A percentile compares a stretch with the other conserved stretches of the same genome.
Conservation (phyloP, 2,113 vertebrate genomes). For the Potamarius usumacintae region DNA sequence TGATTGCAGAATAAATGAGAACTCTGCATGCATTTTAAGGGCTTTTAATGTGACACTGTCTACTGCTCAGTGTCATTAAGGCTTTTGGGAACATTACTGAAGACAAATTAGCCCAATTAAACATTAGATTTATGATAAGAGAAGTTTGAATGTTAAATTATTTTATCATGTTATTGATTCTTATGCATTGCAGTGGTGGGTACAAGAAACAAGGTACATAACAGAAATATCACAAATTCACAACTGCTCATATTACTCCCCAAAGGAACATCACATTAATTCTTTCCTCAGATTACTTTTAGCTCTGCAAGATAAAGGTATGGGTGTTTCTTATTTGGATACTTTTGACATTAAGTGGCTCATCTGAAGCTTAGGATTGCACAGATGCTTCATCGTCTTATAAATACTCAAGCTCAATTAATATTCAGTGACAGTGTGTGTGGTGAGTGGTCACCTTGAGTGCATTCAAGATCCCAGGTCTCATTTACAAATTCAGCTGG, state of each 20-base stretch:
- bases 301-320: conserved; percentile 39
- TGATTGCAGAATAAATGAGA: conserved; percentile 51
- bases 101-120: conserved; percentile 54
- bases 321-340: conserved; percentile 32
- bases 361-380: conserved; percentile 9
- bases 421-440: conserved; percentile 35
- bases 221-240: conserved; percentile 29
- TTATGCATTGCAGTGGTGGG: conserved; percentile 26
- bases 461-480: conserved; percentile 17
- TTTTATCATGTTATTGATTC: conserved; percentile 22
- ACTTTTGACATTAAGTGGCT: conserved; percentile 30
- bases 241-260: conserved; percentile 13
- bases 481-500: conserved; percentile 42
- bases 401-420: conserved; percentile 34
- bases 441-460: conserved; percentile 29
- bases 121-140: conserved; percentile 43
- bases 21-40: conserved; percentile 48
- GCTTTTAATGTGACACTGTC: conserved; percentile 54
- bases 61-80: conserved; percentile 50
- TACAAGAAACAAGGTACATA: conserved; percentile 20
- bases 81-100: conserved; percentile 47
- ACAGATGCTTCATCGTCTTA: not conserved
- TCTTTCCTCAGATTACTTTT: conserved; percentile 11
- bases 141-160: conserved; percentile 44
- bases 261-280: conserved; percentile 17